Base-by-base conservation (phyloP, 1,140 invertebrate genomes). In the Amyelois transitella region DNA sequence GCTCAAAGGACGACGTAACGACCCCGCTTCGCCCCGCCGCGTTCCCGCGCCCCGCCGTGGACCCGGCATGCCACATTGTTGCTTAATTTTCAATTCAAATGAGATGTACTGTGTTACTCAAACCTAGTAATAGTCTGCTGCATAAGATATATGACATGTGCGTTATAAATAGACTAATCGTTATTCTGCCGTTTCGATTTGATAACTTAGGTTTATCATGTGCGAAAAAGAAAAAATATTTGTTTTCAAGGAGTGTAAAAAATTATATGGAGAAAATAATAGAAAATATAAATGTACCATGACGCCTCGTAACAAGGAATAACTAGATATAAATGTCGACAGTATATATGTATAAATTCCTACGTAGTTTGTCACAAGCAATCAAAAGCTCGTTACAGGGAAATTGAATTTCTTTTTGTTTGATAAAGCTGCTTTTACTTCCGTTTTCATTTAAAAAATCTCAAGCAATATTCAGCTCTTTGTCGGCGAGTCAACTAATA, bases 11-110 rank as follows among this genome's bases (percentile, higher is more conserved):
- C 51, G 45, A n/a, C 18, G 58, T 63, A 62, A 60, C 58, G 61
- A 62, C 38, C 18, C 10, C 43, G 12, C 18, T 7, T 43, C 28
- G 43, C 44, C 49, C 18, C 19, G 17, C 43, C 47, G 3, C 24
- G 12, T 24, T 20, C 51, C 20, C 14, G 21, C 43, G 18, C 24
- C 54, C 17, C 49, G n/a, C 45, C 18, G 45, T n/a, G 43, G 19
- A 12, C n/a, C 7, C 45, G 18, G 21, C 18, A n/a, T 5, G 54
- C 53, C 55, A 65, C 51, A 60, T 67, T 66, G 59, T 55, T 54
- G 64, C 63, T 64, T 68, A 49, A 77, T 72, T 75, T 72, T 72
- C 66, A 75, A 71, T 75, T 77, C 75, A 69, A 71, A 75, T 71
- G 72, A 25, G 50, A 51, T 49, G 49, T 43, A 60, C 57, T 63